Conservation (phyloP, 1,140 invertebrate species). For the Magallana ariakensis region DNA sequence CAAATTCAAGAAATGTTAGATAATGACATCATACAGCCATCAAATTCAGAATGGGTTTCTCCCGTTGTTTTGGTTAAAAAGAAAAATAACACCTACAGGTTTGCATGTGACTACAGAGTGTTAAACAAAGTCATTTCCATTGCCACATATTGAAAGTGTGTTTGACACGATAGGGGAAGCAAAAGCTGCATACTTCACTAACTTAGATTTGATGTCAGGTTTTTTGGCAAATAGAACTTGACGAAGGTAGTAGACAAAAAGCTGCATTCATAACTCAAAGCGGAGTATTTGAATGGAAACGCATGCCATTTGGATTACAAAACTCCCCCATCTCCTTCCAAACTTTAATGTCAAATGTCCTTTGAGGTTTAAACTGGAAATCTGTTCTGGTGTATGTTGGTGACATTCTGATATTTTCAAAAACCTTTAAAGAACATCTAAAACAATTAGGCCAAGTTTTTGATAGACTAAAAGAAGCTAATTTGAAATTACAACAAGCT, state of each 20-base stretch:
- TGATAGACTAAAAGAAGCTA: conserved; percentile 53
- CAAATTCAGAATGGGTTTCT: conserved; percentile 50
- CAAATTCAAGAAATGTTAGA: conserved; percentile 58
- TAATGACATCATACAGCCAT: conserved; percentile 54
- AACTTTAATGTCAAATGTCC: conserved; percentile 53
- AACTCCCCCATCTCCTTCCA: conserved; percentile 55
- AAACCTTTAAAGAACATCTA: conserved; percentile 58
- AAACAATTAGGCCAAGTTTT: conserved; percentile 60
- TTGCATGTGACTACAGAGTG: conserved; percentile 59
- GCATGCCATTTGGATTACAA: conserved; percentile 53
- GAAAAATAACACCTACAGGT: conserved; percentile 40
- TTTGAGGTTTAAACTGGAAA: conserved; percentile 56
- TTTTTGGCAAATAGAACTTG: conserved; percentile 59
- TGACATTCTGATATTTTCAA: conserved; percentile 61
- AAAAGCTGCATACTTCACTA: conserved; percentile 53
- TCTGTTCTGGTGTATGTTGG: conserved; percentile 59
- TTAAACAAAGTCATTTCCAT: conserved; percentile 56
- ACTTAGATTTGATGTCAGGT: conserved; percentile 58
- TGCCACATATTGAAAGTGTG: conserved; percentile 56
- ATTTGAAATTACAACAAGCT: conserved; percentile 48
- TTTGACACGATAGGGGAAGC: conserved; percentile 52
- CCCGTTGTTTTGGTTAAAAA: conserved; percentile 59
- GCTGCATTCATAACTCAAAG: conserved; percentile 57
- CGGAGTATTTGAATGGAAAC: conserved; percentile 53
- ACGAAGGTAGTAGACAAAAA: conserved; percentile 56